Base-by-base conservation (phyloP, 1,140 invertebrate species). In the Dendrolimus punctatus region DNA sequence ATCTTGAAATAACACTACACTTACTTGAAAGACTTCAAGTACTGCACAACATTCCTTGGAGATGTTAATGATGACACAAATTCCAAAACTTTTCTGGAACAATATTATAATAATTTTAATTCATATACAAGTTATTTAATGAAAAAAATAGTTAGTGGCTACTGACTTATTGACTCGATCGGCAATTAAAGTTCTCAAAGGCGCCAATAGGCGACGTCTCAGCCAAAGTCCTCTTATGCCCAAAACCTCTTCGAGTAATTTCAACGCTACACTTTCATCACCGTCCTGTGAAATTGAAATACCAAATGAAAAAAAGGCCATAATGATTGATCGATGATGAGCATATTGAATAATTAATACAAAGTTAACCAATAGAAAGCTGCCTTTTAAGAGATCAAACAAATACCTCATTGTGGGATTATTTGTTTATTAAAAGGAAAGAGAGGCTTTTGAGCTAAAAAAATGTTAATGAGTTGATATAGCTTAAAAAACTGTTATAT, bases 51-150 rank as follows among this genome's bases (percentile, higher is more conserved):
- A 80, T 96, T 95, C 55, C 95, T 92, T 36, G 96, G 95, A 67
- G 95, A 96, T 1, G 96, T 98, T 61, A 97, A 87, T 58, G 91
- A 91, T n/a, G 95, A 93, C 5, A 98, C 96, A 72, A 95, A 94
- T 68, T 98, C 96, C 9, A 98, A 89, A 62, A 99, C 98, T 82
- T 95, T 92, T 67, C 95, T 87, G 76, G n/a, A 45, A 45, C n/a
- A 4, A 9, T 9, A 8, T n/a, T 6, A 8, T n/a, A 45, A 45
- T 6, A 9, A 45, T 45, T 45, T 7, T 45, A 7, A 45, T 23
- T 23, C 23, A 23, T 23, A 23, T 23, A 23, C 23, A 2, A 23
- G 23, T 23, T 23, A 23, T 23, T 23, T 23, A 23, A 23, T 23
- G 23, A 23, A 8, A 5, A 7, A 45, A 45, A 45, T 5, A 44